phyloP scores from a whole-genome alignment of 2,888 invertebrate genomes.

The Drosophila neonasuta region DNA sequence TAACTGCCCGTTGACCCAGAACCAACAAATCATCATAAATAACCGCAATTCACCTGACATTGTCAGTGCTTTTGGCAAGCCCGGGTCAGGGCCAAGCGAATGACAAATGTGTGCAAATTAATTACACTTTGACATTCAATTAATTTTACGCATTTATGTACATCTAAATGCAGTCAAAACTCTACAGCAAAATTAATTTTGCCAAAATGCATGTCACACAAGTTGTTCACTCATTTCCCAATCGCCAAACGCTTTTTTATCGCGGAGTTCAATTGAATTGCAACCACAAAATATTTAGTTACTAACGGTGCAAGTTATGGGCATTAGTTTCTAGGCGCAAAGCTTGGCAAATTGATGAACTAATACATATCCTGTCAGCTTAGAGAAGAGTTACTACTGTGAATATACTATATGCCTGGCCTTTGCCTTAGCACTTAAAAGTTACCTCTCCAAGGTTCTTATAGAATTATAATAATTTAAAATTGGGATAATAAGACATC shows the following conservation, averaged over 20 bases:
- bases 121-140: conserved; percentile 60
- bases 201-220: conserved; percentile 14
- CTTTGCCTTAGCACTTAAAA: too few species aligned
- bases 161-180: conserved; percentile 13
- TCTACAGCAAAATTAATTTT: conserved; percentile 44
- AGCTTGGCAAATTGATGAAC: not conserved
- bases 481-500: too few species aligned
- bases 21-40: conserved; percentile 26
- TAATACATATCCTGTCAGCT: not conserved
- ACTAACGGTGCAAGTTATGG: not conserved
- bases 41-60: conserved; percentile 30
- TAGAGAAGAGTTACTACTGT: too few species aligned
- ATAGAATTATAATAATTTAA: too few species aligned
- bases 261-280: not conserved
- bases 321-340: not conserved
- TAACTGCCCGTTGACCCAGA: not conserved
- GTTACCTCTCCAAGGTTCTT: too few species aligned
- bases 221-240: not conserved
- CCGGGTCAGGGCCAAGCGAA: conserved; percentile 18
- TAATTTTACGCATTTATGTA: conserved; percentile 43
- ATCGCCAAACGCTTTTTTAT: not conserved
- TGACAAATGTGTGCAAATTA: conserved; percentile 54
- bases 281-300: not conserved
- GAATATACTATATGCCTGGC: too few species aligned
- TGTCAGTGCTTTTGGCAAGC: conserved; percentile 6